Evolutionary conservation across 1,140 invertebrate species (phyloP), one percentile per base, ranked within the genome.

Genomic region (Pristionchus pacificus): DNA sequence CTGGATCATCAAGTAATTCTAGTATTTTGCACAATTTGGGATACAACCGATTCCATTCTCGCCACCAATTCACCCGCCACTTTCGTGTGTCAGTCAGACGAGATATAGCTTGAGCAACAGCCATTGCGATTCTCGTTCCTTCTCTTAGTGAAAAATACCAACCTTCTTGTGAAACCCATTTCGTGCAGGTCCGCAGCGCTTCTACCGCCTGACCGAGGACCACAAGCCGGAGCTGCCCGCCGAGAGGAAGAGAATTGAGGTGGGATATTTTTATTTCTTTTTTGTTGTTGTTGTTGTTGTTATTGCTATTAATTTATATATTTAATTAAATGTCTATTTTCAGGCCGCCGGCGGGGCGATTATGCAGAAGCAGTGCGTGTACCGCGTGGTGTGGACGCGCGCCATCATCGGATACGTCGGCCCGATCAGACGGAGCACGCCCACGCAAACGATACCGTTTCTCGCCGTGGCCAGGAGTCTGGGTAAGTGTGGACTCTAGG

Each of bases 301-400:
- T 62, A 19, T 62, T 0, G 60, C 15, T 0, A 62, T 19, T 27
- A 32, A 49, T 10, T 30, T 14, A 65, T 10, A 49, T 13, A 0
- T 10, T 32, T 58, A 32, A 27, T 65, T 65, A 31, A 71, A 10
- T 49, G 38, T 49, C 19, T 49, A 49, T 49, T 49, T 49, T 49
- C 6, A 19, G 6, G 38, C 6, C 6, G 38, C 38, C 6, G 38
- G 38, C 6, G 38, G 19, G 19, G 19, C 64, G 28, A 70, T 78
- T 1, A 64, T 85, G 33, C 83, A 89, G 33, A 98, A 97, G 83
- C 91, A 91, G 6, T 94, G 95, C 10, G 93, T 98, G 0, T 92
- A 93, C 6, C 86, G 95, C 69, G 95, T 98, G 0, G 95, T 97
- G 0, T 98, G 95, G 95, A 95, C 95, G 84, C 88, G 94, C 77